Conservation (phyloP, 2,888 invertebrate genomes). For the Trachelus tabidus region DNA sequence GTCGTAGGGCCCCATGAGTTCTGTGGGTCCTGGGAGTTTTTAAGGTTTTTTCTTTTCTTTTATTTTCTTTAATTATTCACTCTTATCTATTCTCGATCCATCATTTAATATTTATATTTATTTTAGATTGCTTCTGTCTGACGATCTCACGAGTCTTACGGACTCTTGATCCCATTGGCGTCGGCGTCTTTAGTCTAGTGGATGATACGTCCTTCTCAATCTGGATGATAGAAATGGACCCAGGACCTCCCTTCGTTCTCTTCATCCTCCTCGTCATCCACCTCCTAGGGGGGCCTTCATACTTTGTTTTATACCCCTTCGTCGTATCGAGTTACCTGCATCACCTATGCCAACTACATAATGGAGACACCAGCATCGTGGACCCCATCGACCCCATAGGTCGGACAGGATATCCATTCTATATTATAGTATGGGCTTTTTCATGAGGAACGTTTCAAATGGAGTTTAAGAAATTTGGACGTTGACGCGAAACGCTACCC, state of each 20-base stretch:
- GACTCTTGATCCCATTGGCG: not conserved
- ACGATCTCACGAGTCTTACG: not conserved
- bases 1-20: not conserved
- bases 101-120: not conserved
- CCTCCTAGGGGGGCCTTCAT: constrained; percentile 4
- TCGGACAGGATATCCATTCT: constrained; percentile 59
- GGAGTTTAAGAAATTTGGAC: not conserved
- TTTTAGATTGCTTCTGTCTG: not conserved
- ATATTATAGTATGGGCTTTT: constrained; percentile 30
- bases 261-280: not conserved
- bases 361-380: constrained; percentile 28
- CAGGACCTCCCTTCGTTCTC: not conserved
- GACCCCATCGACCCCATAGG: constrained; percentile 26
- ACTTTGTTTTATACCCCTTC: constrained; percentile 33
- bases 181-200: not conserved
- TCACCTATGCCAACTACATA: constrained; percentile 42
- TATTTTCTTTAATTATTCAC: not conserved
- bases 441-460: not conserved
- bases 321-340: constrained; percentile 49
- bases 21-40: not conserved
- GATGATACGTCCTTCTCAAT: not conserved
- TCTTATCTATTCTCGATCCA: not conserved
- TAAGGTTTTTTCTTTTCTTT: not conserved
- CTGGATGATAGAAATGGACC: not conserved
- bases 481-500: constrained; percentile 5